These are phyloP conservation scores for Tetranychus truncatus DNA, from an alignment of 2,888 invertebrate species.

Conservation along the genomic window DNA sequence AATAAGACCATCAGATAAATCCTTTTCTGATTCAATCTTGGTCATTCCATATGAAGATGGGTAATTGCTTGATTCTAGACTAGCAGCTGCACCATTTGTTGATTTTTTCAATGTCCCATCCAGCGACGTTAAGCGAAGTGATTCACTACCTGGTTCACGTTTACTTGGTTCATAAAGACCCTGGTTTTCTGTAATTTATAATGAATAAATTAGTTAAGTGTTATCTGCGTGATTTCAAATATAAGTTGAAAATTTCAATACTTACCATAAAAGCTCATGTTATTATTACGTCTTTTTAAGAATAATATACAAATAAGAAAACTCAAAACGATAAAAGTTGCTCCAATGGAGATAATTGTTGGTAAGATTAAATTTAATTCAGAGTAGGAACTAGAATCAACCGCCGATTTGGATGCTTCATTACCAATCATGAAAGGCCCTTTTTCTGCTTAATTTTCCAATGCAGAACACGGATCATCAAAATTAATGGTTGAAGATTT, in stretches of 20 bases:
- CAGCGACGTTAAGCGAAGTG: constrained; percentile 16
- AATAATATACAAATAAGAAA: constrained; percentile 10
- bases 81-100: constrained; percentile 8
- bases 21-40: constrained; percentile 14
- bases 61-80: constrained; percentile 16
- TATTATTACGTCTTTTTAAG: background rate
- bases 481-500: no score
- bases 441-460: background rate
- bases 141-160: constrained; percentile 13
- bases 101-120: constrained; percentile 17
- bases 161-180: constrained; percentile 19
- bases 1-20: background rate
- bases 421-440: background rate
- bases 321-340: background rate
- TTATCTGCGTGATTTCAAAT: background rate
- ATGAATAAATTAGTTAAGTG: background rate
- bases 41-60: constrained; percentile 23
- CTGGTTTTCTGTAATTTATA: background rate
- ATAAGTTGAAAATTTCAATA: no score
- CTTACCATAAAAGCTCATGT: constrained; percentile 3
- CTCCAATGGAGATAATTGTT: constrained; percentile 3
- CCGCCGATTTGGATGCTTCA: background rate
- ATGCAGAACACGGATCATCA: no score
- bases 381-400: background rate
- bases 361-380: constrained; percentile 5